phyloP scores from a whole-genome alignment of 2,797 vertebrate species.

The Mormyrus proboscirostris region DNA sequence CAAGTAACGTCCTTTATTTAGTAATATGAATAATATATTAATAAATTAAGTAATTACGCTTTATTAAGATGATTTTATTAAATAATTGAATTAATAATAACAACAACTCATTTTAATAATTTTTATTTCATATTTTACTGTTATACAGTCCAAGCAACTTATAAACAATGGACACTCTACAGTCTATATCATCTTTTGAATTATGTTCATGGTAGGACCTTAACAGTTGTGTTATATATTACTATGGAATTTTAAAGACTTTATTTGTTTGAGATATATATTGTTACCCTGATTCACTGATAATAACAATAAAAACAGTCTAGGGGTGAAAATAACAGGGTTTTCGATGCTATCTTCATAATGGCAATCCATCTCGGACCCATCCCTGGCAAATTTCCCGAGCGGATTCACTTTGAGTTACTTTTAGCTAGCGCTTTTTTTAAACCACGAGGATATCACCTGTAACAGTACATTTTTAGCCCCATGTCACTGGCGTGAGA shows the following conservation, averaged over 20 bases:
- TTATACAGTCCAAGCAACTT: not conserved
- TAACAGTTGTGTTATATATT: not conserved
- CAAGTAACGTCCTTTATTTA: not conserved
- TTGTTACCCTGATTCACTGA: not conserved
- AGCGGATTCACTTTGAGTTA: not conserved
- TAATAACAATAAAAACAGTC: not conserved
- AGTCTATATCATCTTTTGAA: not conserved
- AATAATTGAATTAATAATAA: not conserved
- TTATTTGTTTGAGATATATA: not conserved
- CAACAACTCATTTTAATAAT: not conserved
- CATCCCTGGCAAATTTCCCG: not conserved
- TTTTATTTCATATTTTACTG: not conserved
- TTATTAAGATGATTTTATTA: not conserved
- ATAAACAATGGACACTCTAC: not conserved
- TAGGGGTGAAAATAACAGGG: not conserved
- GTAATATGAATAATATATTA: not conserved
- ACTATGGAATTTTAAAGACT: not conserved
- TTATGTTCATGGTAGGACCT: not conserved
- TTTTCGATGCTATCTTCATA: not conserved
- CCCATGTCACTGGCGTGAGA: constrained; percentile 33
- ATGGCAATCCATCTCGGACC: not conserved
- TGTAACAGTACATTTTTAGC: constrained; percentile 43
- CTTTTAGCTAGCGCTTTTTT: not conserved
- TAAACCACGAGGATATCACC: constrained; percentile 33
- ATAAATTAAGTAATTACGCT: not conserved